Percentiles rank a stretch among this genome's conserved stretches.
phyloP scores from a whole-genome alignment of 2,113 vertebrate genomes.

The Haplotaxodon microlepis region DNA sequence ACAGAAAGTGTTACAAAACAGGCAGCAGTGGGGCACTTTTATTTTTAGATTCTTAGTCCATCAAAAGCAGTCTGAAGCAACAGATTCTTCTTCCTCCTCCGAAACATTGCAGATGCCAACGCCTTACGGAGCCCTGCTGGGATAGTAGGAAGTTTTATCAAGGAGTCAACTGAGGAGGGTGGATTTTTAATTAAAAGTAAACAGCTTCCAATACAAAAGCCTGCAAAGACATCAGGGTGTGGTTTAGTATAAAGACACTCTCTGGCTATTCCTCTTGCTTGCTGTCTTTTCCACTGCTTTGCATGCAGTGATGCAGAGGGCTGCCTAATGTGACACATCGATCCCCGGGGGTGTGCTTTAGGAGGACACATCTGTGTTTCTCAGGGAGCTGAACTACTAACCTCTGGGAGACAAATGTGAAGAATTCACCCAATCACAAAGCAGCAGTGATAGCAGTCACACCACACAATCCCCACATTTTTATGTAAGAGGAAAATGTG shows the following conservation, averaged over 20 bases:
- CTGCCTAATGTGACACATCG: background rate
- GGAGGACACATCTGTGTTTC: constrained; percentile 29
- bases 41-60: constrained; percentile 16
- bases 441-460: background rate
- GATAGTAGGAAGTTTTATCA: background rate
- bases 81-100: background rate
- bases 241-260: background rate
- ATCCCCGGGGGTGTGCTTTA: background rate
- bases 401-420: constrained; percentile 34
- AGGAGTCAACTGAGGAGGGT: background rate
- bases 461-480: constrained; percentile 33
- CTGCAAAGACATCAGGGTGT: background rate
- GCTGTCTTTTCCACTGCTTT: background rate
- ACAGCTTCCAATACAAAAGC: background rate
- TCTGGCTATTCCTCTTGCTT: background rate
- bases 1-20: constrained; percentile 3
- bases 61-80: background rate
- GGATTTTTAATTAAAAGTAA: constrained; percentile 21
- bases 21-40: background rate
- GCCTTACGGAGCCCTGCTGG: background rate
- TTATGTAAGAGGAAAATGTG: background rate
- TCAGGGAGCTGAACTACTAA: constrained; percentile 25
- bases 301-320: background rate
- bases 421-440: background rate
- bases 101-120: background rate